Base-by-base conservation (phyloP, 2,797 vertebrate species). In the Falco concolor region DNA sequence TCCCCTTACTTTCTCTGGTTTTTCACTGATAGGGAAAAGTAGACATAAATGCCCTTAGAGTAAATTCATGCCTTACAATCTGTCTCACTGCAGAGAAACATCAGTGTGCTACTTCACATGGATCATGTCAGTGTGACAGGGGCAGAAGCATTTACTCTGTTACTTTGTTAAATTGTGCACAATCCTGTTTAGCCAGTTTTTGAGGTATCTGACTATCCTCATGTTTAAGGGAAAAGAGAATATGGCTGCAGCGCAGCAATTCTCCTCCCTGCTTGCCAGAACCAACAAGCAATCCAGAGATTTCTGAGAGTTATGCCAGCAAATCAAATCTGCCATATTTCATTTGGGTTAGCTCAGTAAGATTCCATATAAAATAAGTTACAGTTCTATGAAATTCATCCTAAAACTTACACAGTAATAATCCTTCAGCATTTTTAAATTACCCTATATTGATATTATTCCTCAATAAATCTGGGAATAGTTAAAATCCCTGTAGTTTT, bases 11-110 rank as follows among this genome's bases (percentile, higher is more conserved):
- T 87, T 81, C 64, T 79, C 36, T 74, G 54, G 4, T 70, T 95
- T 89, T 74, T 90, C 54, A 75, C 13, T 52, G 74, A 67, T n/a
- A 67, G 4, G 15, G n/a, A 87, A 93, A 52, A 63, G 67, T 60
- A 84, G 70, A 79, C 40, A 27, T 73, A 91, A 82, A 89, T 79
- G 78, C 60, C 77, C 63, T 91, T 19, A 95, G 67, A 84, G 63
- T 77, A 93, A 95, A 89, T 63, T 87, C 40, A 38, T 93, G 63
- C 67, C 56, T 93, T 90, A 82, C 67, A 92, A 19, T 92, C 68
- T 91, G 74, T 90, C 60, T 90, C 52, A 49, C 63, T 56, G 63
- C 52, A 74, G 36, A 82, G 83, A 63, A 84, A 36, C 10, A 19
- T 70, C 9, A 13, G 4, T 25, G 21, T 4, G 2, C 21, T 57